These are phyloP conservation scores for Callyntrura guangdongensis DNA, from an alignment of 2,888 invertebrate genomes.

Conservation along the genomic window DNA sequence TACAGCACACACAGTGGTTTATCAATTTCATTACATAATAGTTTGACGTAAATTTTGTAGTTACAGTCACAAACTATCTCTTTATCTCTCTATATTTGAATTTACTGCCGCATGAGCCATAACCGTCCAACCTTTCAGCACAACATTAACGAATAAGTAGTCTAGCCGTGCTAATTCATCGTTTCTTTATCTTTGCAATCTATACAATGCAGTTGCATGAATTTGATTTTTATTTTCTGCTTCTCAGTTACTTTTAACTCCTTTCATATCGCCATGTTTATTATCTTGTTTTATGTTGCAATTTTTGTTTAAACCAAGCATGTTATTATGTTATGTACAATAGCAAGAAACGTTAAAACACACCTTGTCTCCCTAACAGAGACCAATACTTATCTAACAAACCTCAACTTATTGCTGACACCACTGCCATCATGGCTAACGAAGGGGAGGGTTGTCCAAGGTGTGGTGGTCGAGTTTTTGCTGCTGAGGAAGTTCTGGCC, in stretches of 20 bases:
- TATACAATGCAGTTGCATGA: conserved; percentile 16
- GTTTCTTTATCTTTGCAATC: background rate
- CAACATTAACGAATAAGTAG: conserved; percentile 7
- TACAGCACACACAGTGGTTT: background rate
- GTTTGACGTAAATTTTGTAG: background rate
- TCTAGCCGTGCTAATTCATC: background rate
- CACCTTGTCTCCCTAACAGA: conserved; percentile 66
- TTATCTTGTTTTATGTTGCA: conserved; percentile 37
- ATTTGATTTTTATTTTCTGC: background rate
- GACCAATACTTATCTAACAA: conserved; percentile 84
- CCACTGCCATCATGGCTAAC: conserved; percentile 91
- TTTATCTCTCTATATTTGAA: background rate
- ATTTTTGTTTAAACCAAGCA: conserved; percentile 7
- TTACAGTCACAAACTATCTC: background rate
- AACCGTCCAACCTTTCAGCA: conserved; percentile 61
- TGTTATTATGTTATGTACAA: background rate
- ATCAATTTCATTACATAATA: background rate
- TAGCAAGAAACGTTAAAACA: background rate
- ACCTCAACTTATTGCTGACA: conserved; percentile 89
- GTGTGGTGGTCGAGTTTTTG: conserved; percentile 96
- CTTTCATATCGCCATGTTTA: background rate
- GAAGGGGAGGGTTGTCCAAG: conserved; percentile 96
- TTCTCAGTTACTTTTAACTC: background rate
- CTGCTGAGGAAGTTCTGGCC: conserved; percentile 97
- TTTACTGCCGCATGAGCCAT: conserved; percentile 66